Base-by-base conservation (phyloP, 2,113 vertebrate genomes). In the Syngnathus floridae region DNA sequence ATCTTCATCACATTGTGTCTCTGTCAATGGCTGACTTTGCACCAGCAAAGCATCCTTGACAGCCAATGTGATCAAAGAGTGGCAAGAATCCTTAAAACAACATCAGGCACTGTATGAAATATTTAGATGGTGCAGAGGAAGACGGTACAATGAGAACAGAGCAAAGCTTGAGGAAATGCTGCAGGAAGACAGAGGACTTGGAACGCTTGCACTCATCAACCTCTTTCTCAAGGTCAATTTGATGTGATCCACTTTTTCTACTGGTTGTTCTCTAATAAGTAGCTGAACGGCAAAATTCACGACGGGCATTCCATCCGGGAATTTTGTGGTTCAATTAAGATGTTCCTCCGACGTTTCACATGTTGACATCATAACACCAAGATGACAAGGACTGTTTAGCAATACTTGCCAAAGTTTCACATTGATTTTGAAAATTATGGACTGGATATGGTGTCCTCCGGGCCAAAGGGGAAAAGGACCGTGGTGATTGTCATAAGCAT, bases 101-200 rank as follows among this genome's bases (percentile, higher is more conserved):
- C 72, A 78, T 63, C 80, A 70, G 73, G 80, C 71, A 66, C 62
- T 63, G 46, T 73, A 84, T 89, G 49, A 88, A 88, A 87, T 89
- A 89, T 88, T 88, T 75, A 87, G 67, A 75, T 71, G 66, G 57
- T 62, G 74, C 80, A 82, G 76, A 87, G 80, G 78, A 87, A 87
- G 79, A 82, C 79, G 70, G 74, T 65, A 54, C 75, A 72, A 43
- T 49, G 4, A 75, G 74, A 77, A 76, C 72, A 67, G 78, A 72
- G 71, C 59, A 66, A 66, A 76, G 59, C 70, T 69, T 70, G 69
- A 74, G 77, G 81, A 79, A 72, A 70, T 67, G 43, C 76, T 77
- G 68, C 77, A 77, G 72, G 71, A 77, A 65, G 43, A 38, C 14
- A 0, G 70, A 69, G 78, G 40, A 75, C 65, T 13, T 35, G 56